These are phyloP conservation scores for Xerus rutilus DNA, from an alignment of 2,797 vertebrate genomes.

Conservation along the genomic window DNA sequence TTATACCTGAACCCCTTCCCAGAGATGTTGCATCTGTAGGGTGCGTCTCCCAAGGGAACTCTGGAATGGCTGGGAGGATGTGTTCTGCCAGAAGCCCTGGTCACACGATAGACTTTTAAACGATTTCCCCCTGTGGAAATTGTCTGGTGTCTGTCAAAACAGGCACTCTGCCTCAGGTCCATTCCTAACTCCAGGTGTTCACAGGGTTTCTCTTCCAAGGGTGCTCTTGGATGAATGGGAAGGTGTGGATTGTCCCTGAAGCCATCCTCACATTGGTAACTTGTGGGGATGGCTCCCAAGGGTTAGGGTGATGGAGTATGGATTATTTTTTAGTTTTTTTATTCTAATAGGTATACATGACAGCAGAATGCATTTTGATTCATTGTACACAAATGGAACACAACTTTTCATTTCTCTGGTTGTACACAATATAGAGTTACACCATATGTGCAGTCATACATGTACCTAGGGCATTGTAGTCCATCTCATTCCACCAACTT, in stretches of 20 bases:
- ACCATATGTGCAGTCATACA: too few relatives aligned
- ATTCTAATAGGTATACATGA: too few relatives aligned
- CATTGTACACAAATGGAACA: too few relatives aligned
- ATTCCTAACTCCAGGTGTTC: background rate
- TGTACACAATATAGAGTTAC: too few relatives aligned
- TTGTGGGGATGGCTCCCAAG: too few relatives aligned
- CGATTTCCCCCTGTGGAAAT: background rate
- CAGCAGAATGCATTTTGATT: too few relatives aligned
- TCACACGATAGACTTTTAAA: fast-evolving
- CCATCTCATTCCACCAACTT: too few relatives aligned
- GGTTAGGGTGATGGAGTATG: too few relatives aligned
- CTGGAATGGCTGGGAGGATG: fast-evolving
- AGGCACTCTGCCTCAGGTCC: background rate
- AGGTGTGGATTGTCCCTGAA: background rate
- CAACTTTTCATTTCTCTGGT: too few relatives aligned
- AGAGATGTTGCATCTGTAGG: background rate
- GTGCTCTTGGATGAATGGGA: background rate
- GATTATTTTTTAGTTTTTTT: too few relatives aligned
- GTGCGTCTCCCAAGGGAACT: background rate
- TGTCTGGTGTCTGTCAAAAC: background rate
- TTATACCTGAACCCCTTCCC: background rate
- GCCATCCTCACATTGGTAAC: background rate
- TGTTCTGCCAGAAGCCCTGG: too few relatives aligned
- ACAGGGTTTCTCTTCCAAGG: background rate
- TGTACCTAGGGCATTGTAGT: too few relatives aligned